phyloP scores from a whole-genome alignment of 1,140 invertebrate species.

The Psix sp. region DNA sequence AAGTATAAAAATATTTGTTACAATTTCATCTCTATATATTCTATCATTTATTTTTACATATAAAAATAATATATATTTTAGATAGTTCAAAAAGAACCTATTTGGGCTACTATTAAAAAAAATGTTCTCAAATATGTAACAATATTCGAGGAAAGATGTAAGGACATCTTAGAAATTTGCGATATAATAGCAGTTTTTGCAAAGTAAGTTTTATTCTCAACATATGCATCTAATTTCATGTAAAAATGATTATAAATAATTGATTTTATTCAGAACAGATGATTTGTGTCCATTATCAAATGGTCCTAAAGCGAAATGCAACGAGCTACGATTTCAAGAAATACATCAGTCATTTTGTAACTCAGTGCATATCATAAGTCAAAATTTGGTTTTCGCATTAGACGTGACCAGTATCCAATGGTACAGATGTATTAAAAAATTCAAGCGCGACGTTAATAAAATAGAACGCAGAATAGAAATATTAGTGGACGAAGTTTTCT shows the following conservation, averaged over 20 bases:
- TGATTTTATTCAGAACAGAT: conserved; percentile 12
- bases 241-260: conserved; percentile 8
- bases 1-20: too few relatives aligned
- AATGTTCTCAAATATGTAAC: conserved; percentile 91
- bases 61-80: too few relatives aligned
- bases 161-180: conserved; percentile 90
- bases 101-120: conserved; percentile 85
- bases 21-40: too few relatives aligned
- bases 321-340: conserved; percentile 83
- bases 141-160: conserved; percentile 89
- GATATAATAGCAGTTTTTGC: conserved; percentile 85
- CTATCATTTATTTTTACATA: not conserved
- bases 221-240: too few relatives aligned
- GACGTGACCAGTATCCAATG: conserved; percentile 84
- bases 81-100: conserved; percentile 60
- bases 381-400: conserved; percentile 80
- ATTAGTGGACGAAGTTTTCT: conserved; percentile 83
- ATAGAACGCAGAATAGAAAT: conserved; percentile 83
- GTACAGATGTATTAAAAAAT: conserved; percentile 85
- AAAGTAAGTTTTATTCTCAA: conserved; percentile 72
- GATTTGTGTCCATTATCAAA: conserved; percentile 53
- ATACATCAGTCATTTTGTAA: conserved; percentile 71
- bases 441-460: conserved; percentile 79
- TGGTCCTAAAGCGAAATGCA: conserved; percentile 83
- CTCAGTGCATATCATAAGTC: conserved; percentile 79